Conservation (phyloP, 2,888 invertebrate species). For the Diarsia dahlii region DNA sequence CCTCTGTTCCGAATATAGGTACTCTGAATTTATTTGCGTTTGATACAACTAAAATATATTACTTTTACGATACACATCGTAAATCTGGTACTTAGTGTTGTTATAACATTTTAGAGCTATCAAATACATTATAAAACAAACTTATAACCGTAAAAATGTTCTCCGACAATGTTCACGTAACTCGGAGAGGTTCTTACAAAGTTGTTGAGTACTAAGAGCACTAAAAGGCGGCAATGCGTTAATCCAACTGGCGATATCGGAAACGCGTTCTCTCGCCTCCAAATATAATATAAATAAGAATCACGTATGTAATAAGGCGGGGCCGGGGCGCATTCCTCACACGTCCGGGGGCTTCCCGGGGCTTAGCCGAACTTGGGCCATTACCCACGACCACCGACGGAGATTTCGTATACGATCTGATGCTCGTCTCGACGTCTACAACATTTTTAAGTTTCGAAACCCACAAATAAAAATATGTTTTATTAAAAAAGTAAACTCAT, state of each 20-base stretch:
- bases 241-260: conserved; percentile 85
- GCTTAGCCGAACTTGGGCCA: conserved; percentile 88
- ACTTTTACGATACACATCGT: conserved; percentile 56
- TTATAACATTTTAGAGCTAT: conserved; percentile 63
- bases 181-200: conserved; percentile 80
- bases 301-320: conserved; percentile 90
- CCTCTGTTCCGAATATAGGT: conserved; percentile 29
- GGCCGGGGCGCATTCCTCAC: conserved; percentile 85
- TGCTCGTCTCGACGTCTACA: conserved; percentile 67
- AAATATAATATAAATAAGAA: conserved; percentile 90
- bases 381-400: conserved; percentile 79
- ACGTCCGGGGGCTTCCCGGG: conserved; percentile 84
- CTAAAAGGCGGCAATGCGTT: conserved; percentile 82
- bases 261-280: conserved; percentile 74
- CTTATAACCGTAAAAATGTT: conserved; percentile 68
- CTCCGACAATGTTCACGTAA: conserved; percentile 69
- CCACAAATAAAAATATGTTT: conserved; percentile 53
- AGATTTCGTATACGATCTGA: conserved; percentile 77
- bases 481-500: conserved; percentile 56
- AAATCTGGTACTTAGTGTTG: conserved; percentile 57
- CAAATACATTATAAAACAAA: conserved; percentile 69
- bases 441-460: conserved; percentile 70
- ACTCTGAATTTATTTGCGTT: conserved; percentile 47
- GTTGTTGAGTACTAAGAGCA: conserved; percentile 79
- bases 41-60: conserved; percentile 58